Percentiles rank a stretch among this genome's conserved stretches.
phyloP scores from a whole-genome alignment of 1,140 invertebrate species.

The Zaprionus ghesquierei region DNA sequence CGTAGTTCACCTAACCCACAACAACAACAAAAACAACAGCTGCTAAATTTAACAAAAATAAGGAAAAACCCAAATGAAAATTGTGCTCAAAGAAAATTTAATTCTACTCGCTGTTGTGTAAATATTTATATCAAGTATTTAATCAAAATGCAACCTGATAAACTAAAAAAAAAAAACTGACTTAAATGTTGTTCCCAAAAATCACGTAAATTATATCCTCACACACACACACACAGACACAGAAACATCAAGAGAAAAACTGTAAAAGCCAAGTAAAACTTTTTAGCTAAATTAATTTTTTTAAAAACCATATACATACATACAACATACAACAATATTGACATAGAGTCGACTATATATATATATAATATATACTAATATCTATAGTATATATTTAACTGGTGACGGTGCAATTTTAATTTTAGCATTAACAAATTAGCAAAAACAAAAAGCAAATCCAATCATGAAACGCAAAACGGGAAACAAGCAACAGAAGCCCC shows the following conservation, averaged over 20 bases:
- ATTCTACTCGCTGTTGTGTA: constrained; percentile 69
- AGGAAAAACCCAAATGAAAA: constrained; percentile 25
- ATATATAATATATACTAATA: constrained; percentile 50
- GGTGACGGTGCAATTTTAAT: constrained; percentile 79
- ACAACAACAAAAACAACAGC: constrained; percentile 41
- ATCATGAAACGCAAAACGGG: constrained; percentile 40
- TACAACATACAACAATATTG: constrained; percentile 47
- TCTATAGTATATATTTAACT: constrained; percentile 59
- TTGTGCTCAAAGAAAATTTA: constrained; percentile 61
- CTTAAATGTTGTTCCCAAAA: constrained; percentile 54
- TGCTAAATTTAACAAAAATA: constrained; percentile 19
- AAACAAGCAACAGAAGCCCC: neutral
- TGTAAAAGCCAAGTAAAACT: constrained; percentile 74
- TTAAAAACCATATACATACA: constrained; percentile 41
- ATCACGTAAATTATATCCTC: constrained; percentile 20
- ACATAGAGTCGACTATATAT: constrained; percentile 53
- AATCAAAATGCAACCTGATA: constrained; percentile 48
- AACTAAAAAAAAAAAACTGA: constrained; percentile 60
- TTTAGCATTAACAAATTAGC: constrained; percentile 65
- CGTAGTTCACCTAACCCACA: constrained; percentile 19
- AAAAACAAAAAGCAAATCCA: constrained; percentile 48
- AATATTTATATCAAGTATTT: constrained; percentile 49
- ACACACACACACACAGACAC: constrained; percentile 27
- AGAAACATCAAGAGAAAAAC: constrained; percentile 17
- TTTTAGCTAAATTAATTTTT: constrained; percentile 79